These are phyloP conservation scores for Ochotona curzoniae DNA, from an alignment of 2,113 vertebrate species.

Conservation along the genomic window DNA sequence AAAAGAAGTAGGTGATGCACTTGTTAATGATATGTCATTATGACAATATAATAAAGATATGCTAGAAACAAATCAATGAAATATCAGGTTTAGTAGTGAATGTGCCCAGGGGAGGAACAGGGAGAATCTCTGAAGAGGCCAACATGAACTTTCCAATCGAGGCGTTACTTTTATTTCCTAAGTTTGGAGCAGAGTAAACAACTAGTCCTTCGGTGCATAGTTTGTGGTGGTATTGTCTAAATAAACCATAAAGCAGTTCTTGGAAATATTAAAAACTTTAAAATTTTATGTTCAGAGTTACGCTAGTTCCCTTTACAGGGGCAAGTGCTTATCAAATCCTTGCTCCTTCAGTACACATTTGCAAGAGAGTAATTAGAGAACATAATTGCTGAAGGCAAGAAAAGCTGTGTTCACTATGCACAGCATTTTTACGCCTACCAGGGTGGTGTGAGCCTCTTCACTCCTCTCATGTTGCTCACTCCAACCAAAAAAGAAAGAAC, in stretches of 20 bases:
- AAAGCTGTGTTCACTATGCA: neutral
- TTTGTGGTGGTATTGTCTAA: neutral
- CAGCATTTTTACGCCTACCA: neutral
- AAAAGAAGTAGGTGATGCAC: neutral
- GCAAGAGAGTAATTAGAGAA: neutral
- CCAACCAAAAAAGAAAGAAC: neutral
- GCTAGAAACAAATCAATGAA: neutral
- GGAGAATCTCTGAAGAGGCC: neutral
- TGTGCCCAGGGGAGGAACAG: neutral
- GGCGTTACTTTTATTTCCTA: neutral
- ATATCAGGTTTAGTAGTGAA: neutral
- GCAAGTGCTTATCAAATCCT: neutral
- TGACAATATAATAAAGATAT: neutral
- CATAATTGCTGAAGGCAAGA: neutral
- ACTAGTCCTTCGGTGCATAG: neutral
- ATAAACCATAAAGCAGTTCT: neutral
- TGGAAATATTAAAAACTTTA: neutral
- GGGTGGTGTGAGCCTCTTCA: neutral
- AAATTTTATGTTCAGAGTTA: neutral
- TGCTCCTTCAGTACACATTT: neutral
- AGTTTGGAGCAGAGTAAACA: neutral
- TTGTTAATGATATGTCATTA: neutral
- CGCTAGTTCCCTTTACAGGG: neutral
- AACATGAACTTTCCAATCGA: fast-evolving
- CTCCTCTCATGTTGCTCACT: neutral